Percentiles rank a stretch among this genome's conserved stretches.
Conservation (phyloP, 2,113 vertebrate species). For the Gopherus flavomarginatus region DNA sequence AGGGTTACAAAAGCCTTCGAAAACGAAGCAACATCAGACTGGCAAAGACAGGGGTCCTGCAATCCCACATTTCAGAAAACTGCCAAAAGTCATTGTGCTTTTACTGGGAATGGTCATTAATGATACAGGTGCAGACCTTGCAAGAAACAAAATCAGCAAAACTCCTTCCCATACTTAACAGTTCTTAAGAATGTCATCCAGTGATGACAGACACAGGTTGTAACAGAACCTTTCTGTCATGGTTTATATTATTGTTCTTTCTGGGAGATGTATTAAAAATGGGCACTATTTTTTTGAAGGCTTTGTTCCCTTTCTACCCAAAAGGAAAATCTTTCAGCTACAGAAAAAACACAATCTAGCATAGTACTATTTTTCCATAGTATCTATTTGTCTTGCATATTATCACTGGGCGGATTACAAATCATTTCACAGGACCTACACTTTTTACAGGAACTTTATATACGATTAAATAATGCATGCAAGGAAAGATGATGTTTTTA, state of each 20-base stretch:
- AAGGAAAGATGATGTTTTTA: not conserved
- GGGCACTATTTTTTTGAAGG: not conserved
- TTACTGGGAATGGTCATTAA: slow-evolving; percentile 39
- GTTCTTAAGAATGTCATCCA: slow-evolving; percentile 34
- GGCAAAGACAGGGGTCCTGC: slow-evolving; percentile 30
- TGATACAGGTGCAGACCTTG: slow-evolving; percentile 33
- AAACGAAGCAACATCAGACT: slow-evolving; percentile 50
- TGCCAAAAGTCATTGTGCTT: slow-evolving; percentile 46
- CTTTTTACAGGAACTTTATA: not conserved
- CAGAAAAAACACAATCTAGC: not conserved
- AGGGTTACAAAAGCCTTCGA: slow-evolving; percentile 54
- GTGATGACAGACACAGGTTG: slow-evolving; percentile 32
- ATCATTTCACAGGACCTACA: not conserved
- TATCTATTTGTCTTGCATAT: not conserved
- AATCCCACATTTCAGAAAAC: slow-evolving; percentile 29
- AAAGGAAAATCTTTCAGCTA: not conserved
- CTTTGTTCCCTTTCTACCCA: not conserved
- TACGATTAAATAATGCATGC: not conserved
- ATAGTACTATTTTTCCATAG: not conserved
- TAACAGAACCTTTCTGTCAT: slow-evolving; percentile 32
- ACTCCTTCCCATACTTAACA: slow-evolving; percentile 8
- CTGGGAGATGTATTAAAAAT: not conserved
- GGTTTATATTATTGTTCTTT: not conserved
- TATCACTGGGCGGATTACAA: not conserved
- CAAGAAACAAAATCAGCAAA: slow-evolving; percentile 20